These are phyloP conservation scores for Amiota mariae DNA, from an alignment of 2,888 invertebrate genomes.

Conservation along the genomic window DNA sequence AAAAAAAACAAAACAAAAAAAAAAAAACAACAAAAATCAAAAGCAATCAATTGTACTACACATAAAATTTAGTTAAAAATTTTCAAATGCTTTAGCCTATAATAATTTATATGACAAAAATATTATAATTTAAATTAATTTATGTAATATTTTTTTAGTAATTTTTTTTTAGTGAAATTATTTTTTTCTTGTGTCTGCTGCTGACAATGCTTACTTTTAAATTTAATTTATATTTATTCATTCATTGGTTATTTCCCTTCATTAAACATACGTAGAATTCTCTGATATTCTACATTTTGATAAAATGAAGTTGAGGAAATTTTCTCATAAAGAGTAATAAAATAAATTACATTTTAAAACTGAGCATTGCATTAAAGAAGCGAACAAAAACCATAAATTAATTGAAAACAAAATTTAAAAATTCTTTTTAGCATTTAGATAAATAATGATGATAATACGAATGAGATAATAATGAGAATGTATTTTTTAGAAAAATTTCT, in stretches of 20 bases:
- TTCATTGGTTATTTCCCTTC: background rate
- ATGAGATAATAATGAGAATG: conserved; percentile 31
- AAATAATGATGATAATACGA: conserved; percentile 50
- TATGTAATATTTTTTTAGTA: background rate
- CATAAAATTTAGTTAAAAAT: background rate
- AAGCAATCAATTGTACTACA: background rate
- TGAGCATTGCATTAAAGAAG: conserved; percentile 58
- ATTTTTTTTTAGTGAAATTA: conserved; percentile 14
- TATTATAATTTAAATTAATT: background rate
- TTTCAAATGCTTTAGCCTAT: conserved; percentile 6
- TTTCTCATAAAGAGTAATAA: background rate
- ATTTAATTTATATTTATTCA: conserved; percentile 50
- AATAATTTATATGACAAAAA: conserved; percentile 10
- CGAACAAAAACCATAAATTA: conserved; percentile 31
- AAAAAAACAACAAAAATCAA: too few relatives aligned
- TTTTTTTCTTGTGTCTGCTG: background rate
- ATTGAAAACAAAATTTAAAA: conserved; percentile 9
- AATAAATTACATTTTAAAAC: conserved; percentile 64
- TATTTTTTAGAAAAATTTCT: conserved; percentile 50
- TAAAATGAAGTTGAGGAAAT: background rate
- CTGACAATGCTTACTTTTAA: conserved; percentile 66
- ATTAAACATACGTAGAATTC: too few relatives aligned
- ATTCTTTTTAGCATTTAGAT: background rate
- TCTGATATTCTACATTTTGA: too few relatives aligned
- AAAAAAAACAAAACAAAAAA: too few relatives aligned